Percentiles rank a stretch among this genome's conserved stretches.
Conservation (phyloP, 2,797 vertebrate genomes). For the Gymnoscopelus braueri region DNA sequence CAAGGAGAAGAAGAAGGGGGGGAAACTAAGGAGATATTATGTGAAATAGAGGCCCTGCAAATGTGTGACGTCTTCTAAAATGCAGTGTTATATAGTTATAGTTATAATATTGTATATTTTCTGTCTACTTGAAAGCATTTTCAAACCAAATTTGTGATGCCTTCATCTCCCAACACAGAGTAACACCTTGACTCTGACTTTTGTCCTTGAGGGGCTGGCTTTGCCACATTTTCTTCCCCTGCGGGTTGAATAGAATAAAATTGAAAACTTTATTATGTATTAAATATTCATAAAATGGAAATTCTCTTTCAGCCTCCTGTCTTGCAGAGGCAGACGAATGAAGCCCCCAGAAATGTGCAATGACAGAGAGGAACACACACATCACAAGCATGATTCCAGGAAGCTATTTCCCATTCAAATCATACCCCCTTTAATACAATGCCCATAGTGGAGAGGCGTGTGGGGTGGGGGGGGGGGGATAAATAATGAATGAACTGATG, state of each 20-base stretch:
- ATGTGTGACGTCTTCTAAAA: constrained; percentile 22
- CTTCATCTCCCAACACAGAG: constrained; percentile 47
- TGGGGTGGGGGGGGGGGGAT: constrained; percentile 35
- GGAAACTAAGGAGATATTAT: neutral
- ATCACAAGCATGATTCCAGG: constrained; percentile 70
- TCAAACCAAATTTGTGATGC: constrained; percentile 50
- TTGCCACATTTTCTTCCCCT: constrained; percentile 65
- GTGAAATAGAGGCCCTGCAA: constrained; percentile 3
- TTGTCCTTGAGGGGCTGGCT: constrained; percentile 72
- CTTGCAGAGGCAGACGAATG: constrained; percentile 73
- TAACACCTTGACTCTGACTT: constrained; percentile 52
- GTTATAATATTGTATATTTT: constrained; percentile 9
- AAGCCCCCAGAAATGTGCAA: constrained; percentile 77
- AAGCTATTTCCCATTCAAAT: constrained; percentile 80
- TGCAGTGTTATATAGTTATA: constrained; percentile 27
- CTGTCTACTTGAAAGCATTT: constrained; percentile 32
- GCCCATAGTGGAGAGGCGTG: constrained; percentile 57
- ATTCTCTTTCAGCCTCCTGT: constrained; percentile 78
- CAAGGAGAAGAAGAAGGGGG: constrained; percentile 25
- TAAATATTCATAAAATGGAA: constrained; percentile 84
- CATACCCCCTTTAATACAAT: constrained; percentile 77
- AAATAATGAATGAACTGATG: constrained; percentile 79
- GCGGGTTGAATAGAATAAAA: constrained; percentile 76
- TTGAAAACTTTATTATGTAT: constrained; percentile 82
- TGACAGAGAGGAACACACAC: constrained; percentile 77